Evolutionary conservation across 2,888 invertebrate genomes (phyloP).

Genomic region (Phytoseiulus persimilis): DNA sequence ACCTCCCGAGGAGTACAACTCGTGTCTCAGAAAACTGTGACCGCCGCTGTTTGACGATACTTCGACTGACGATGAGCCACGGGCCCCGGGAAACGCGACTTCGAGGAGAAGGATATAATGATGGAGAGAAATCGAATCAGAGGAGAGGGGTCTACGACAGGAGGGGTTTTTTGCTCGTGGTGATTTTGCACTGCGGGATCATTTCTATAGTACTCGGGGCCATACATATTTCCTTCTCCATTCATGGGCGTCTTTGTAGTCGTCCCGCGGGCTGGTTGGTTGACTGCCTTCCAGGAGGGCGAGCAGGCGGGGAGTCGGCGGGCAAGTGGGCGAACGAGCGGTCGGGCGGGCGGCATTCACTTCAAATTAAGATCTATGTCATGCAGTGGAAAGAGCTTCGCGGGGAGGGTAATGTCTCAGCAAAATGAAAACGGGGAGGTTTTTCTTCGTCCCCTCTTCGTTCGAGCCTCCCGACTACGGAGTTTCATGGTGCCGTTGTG

Average conservation of each 20-base stretch:
- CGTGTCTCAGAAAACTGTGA: too few species aligned
- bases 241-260: neutral
- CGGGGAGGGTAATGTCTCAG: neutral
- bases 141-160: too few species aligned
- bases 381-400: neutral
- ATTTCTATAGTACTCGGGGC: neutral
- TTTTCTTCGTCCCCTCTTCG: neutral
- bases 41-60: too few species aligned
- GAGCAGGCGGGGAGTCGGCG: neutral
- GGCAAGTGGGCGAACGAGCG: neutral
- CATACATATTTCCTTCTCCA: neutral
- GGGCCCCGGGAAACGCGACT: too few species aligned
- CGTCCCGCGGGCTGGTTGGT: neutral
- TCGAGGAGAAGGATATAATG: too few species aligned
- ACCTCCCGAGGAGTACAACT: too few species aligned
- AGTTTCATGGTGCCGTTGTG: neutral
- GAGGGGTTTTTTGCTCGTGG: neutral
- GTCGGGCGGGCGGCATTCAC: neutral
- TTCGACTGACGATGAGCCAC: too few species aligned
- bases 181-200: neutral
- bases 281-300: neutral
- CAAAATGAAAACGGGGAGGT: neutral
- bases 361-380: slow-evolving; percentile 5
- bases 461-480: neutral
- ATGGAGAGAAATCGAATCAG: too few species aligned